Evolutionary conservation across 1,140 invertebrate genomes (phyloP), one percentile per base, ranked within the genome.

Genomic region (Zaprionus vittiger): DNA sequence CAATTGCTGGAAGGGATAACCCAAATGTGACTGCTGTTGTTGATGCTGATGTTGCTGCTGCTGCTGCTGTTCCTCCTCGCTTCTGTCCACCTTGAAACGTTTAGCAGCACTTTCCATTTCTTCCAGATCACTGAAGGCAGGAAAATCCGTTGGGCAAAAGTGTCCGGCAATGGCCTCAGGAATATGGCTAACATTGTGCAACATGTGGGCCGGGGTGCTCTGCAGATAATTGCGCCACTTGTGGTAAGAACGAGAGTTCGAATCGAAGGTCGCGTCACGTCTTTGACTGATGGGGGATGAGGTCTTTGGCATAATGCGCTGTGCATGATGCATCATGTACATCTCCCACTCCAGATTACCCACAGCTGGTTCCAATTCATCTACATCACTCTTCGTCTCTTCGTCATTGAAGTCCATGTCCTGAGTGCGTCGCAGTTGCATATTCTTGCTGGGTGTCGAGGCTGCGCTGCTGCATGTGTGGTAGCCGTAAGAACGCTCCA

Each of bases 131-230:
- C 65, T 92, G 61, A 74, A 92, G 12, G 79, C 91, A 0, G 91
- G 91, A 64, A 92, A 92, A 34, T 77, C 76, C 20, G 17, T 62
- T 20, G 91, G 91, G 49, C 89, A 82, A 31, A 92, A 92, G 31
- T 87, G 91, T 0, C 91, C 91, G 2, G 91, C 91, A 12, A 92
- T 89, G 0, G 91, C 91, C 80, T 92, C 91, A 6, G 91, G 91
- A 28, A 92, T 91, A 47, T 84, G 77, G 28, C 72, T 92, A 14
- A 92, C 81, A 67, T 92, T 91, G 73, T 91, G 80, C 28, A 91
- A 71, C 83, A 90, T 78, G 65, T 92, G 91, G 0, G 74, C 77
- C 0, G 91, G 91, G 0, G 89, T 90, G 14, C 64, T 81, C 67
- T 92, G 91, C 47, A 92, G 26, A 65, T 91, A 91, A 31, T 84